phyloP scores from a whole-genome alignment of 64 coral and sea anemone species.

The Trachythela sp. region DNA sequence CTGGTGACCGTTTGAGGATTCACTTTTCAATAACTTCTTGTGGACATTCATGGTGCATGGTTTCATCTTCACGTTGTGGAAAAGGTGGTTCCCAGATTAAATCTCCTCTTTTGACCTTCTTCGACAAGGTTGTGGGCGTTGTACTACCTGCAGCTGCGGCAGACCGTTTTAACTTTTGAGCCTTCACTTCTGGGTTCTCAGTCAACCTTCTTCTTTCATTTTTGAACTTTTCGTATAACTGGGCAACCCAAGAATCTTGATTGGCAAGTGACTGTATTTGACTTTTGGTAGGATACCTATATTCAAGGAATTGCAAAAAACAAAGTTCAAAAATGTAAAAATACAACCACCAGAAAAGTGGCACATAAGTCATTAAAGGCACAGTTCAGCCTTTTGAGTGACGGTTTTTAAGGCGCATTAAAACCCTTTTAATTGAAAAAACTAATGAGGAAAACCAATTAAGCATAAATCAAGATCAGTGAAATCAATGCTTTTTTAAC shows the following conservation, averaged over 20 bases:
- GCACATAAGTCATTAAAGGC: too few species aligned
- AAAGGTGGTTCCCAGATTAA: neutral
- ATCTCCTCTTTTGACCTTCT: neutral
- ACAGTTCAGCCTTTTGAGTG: too few species aligned
- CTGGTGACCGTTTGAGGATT: neutral
- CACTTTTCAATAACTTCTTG: neutral
- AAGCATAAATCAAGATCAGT: too few species aligned
- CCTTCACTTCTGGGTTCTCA: slow-evolving; percentile 28
- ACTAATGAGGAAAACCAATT: too few species aligned
- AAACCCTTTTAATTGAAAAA: too few species aligned
- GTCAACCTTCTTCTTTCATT: slow-evolving; percentile 19
- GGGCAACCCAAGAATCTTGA: slow-evolving; percentile 30
- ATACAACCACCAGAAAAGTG: too few species aligned
- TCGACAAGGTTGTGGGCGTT: neutral
- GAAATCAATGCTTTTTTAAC: too few species aligned
- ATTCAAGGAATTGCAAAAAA: too few species aligned
- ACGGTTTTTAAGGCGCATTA: too few species aligned
- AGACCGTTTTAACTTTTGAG: neutral
- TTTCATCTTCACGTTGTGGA: neutral
- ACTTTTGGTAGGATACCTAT: neutral
- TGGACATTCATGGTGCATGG: neutral
- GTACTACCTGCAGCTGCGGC: neutral
- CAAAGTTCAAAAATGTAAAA: too few species aligned
- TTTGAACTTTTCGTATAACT: slow-evolving; percentile 39
- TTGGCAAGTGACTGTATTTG: neutral